Conservation (phyloP, 1,140 invertebrate genomes). For the Tribolium madens region DNA sequence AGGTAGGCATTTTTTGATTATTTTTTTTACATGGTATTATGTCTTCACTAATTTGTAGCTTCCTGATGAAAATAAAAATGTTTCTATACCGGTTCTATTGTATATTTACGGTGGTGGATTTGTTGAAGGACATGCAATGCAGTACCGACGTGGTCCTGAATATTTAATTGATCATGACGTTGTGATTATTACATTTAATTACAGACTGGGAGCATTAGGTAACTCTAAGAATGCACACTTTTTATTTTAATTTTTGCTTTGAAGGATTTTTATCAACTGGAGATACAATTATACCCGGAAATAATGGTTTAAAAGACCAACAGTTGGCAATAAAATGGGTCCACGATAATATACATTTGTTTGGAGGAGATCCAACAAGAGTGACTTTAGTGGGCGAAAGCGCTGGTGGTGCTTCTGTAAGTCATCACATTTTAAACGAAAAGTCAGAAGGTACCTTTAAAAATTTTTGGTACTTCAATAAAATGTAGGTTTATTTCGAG, state of each 20-base stretch:
- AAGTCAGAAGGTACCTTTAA: conserved; percentile 65
- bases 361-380: conserved; percentile 63
- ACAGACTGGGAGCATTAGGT: conserved; percentile 14
- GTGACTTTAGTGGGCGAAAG: conserved; percentile 65
- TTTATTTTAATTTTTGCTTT: neutral
- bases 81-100: conserved; percentile 14
- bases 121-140: conserved; percentile 1
- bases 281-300: conserved; percentile 65
- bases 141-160: conserved; percentile 9
- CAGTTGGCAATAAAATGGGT: conserved; percentile 68
- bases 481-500: conserved; percentile 72
- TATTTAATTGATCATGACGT: conserved; percentile 23
- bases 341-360: conserved; percentile 63
- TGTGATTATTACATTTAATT: conserved; percentile 35
- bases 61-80: neutral
- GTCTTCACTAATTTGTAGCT: neutral
- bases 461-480: no score
- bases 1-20: neutral
- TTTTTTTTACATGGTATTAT: neutral
- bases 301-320: conserved; percentile 67
- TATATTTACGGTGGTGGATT: conserved; percentile 32
- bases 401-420: conserved; percentile 63
- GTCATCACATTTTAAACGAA: conserved; percentile 60
- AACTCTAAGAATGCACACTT: neutral
- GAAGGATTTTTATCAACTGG: conserved; percentile 64